These are phyloP conservation scores for Osmerus mordax DNA, from an alignment of 2,113 vertebrate species.

Conservation along the genomic window DNA sequence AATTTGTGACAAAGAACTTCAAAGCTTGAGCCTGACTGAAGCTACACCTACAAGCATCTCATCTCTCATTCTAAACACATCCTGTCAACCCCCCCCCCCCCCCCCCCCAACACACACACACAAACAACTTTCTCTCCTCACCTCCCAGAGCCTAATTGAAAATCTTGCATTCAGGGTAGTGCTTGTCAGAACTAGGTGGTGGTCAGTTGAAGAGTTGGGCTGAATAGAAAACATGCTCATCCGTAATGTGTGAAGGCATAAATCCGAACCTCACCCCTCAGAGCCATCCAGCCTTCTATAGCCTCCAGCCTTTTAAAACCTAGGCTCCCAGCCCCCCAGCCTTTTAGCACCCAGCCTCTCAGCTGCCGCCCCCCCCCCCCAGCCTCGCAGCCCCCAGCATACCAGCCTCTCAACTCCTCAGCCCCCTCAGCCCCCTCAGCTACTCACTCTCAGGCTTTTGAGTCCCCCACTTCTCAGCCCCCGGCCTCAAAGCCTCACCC, in stretches of 20 bases:
- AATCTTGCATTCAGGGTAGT: not conserved
- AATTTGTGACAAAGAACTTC: not conserved
- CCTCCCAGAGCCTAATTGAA: not conserved
- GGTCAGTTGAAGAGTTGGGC: constrained; percentile 14
- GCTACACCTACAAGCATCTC: not conserved
- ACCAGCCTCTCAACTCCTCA: no score
- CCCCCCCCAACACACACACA: not conserved
- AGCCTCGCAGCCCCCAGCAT: no score
- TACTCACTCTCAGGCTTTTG: no score
- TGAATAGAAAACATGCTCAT: not conserved
- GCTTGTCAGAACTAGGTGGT: constrained; percentile 8
- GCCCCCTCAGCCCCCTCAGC: no score
- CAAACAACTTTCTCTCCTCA: not conserved
- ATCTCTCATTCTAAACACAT: constrained; percentile 4
- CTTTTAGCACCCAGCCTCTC: no score
- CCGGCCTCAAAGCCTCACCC: no score
- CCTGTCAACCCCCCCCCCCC: not conserved
- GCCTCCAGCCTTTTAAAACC: no score
- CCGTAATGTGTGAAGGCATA: constrained; percentile 29
- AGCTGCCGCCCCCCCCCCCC: no score
- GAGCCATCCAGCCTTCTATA: not conserved
- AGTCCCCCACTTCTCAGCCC: no score
- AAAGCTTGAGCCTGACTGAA: not conserved
- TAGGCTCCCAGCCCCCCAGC: no score
- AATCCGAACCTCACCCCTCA: constrained; percentile 8